Percentiles rank a stretch among this genome's conserved stretches.
phyloP scores from a whole-genome alignment of 1,140 invertebrate genomes.

The Drosophila pandora region DNA sequence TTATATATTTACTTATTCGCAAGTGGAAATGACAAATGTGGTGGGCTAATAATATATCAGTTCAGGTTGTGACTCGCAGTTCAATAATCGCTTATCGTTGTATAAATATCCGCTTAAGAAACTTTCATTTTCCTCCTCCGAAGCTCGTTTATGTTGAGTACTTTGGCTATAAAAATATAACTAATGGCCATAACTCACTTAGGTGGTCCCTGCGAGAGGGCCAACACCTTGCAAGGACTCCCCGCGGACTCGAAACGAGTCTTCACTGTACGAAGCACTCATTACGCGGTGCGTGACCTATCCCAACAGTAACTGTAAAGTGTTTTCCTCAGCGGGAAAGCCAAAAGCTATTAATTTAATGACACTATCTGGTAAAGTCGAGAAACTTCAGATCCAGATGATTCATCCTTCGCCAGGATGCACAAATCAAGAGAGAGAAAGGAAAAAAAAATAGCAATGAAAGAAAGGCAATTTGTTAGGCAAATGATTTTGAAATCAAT shows the following conservation, averaged over 20 bases:
- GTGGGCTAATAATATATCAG: background rate
- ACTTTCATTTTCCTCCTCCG: constrained; percentile 8
- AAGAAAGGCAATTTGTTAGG: constrained; percentile 32
- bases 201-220: constrained; percentile 26
- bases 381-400: constrained; percentile 23
- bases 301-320: constrained; percentile 28
- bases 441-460: background rate
- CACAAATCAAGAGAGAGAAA: too few relatives aligned
- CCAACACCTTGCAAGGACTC: constrained; percentile 37
- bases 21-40: background rate
- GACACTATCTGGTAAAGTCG: constrained; percentile 28
- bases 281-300: constrained; percentile 47
- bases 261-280: constrained; percentile 36
- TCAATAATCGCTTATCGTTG: background rate
- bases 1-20: constrained; percentile 12
- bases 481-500: constrained; percentile 35
- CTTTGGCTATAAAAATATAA: constrained; percentile 27
- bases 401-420: constrained; percentile 18
- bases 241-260: constrained; percentile 21
- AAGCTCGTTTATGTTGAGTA: constrained; percentile 1
- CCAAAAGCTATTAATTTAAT: constrained; percentile 27
- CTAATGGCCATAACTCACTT: constrained; percentile 43
- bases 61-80: background rate
- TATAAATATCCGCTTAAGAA: constrained; percentile 6
- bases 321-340: constrained; percentile 23